Percentiles rank a stretch among this genome's conserved stretches.
Evolutionary conservation across 2,113 vertebrate species (phyloP).

Genomic region (Echinops telfairi): DNA sequence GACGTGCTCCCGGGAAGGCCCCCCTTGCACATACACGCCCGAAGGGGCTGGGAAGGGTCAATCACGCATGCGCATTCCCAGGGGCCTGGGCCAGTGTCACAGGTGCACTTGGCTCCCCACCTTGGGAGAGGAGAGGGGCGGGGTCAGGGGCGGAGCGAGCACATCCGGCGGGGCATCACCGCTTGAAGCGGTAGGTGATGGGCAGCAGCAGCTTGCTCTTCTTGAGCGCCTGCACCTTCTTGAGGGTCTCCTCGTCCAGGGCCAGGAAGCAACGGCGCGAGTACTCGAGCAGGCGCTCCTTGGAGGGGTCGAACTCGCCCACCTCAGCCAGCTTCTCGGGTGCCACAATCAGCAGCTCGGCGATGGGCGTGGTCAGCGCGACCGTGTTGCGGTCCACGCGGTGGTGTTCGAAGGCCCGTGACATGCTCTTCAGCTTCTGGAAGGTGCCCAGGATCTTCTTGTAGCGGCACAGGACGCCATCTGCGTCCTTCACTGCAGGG

Average conservation of each 20-base stretch:
- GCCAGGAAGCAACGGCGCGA: conserved; percentile 93
- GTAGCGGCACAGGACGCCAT: conserved; percentile 94
- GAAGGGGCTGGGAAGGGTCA: too few relatives aligned
- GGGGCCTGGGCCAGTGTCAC: not conserved
- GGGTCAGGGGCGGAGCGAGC: not conserved
- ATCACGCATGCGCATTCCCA: not conserved
- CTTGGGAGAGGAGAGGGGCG: too few relatives aligned
- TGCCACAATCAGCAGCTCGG: conserved; percentile 93
- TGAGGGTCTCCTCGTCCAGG: conserved; percentile 92
- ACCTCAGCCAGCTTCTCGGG: conserved; percentile 94
- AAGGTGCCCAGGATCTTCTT: conserved; percentile 95
- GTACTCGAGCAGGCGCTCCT: conserved; percentile 94
- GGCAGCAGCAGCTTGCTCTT: conserved; percentile 95
- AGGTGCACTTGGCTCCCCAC: too few relatives aligned
- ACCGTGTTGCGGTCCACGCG: conserved; percentile 95
- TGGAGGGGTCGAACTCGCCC: conserved; percentile 94
- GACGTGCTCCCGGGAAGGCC: not conserved
- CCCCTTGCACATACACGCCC: not conserved
- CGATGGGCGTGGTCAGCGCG: conserved; percentile 94
- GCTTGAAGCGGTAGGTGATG: conserved; percentile 94
- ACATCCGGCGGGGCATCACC: conserved; percentile 67
- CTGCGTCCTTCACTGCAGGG: conserved; percentile 92
- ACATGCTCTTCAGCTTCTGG: conserved; percentile 95
- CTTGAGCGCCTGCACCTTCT: conserved; percentile 94
- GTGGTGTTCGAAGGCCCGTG: conserved; percentile 94